Evolutionary conservation across 2,888 invertebrate genomes (phyloP).

Genomic region (Cryptocephalus primarius): DNA sequence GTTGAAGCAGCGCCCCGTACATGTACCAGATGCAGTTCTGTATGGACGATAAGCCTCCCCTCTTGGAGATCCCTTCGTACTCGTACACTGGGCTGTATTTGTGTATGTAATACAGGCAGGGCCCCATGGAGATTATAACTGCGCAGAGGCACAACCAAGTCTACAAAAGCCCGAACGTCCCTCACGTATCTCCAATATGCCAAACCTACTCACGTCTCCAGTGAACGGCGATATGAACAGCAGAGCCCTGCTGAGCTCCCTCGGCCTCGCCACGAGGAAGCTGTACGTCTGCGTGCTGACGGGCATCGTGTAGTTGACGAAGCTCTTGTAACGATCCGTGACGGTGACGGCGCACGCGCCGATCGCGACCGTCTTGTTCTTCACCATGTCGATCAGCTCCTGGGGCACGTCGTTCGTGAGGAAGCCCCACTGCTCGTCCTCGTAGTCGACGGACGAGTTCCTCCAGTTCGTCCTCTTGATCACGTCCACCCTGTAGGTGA

Average conservation of each 20-base stretch:
- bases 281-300: constrained; percentile 71
- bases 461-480: constrained; percentile 11
- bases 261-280: constrained; percentile 67
- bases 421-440: constrained; percentile 1
- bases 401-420: constrained; percentile 11
- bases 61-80: constrained; percentile 44
- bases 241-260: constrained; percentile 69
- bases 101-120: constrained; percentile 63
- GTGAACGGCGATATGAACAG: constrained; percentile 78
- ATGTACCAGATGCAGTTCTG: constrained; percentile 78
- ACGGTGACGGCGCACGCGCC: constrained; percentile 51
- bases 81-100: constrained; percentile 62
- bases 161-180: constrained; percentile 37
- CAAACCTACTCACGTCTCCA: constrained; percentile 43
- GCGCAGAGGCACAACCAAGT: constrained; percentile 72
- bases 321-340: constrained; percentile 37
- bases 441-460: constrained; percentile 1
- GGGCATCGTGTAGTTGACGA: constrained; percentile 67
- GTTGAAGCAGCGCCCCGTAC: constrained; percentile 77
- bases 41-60: constrained; percentile 48
- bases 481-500: constrained; percentile 49
- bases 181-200: background rate
- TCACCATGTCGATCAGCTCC: constrained; percentile 40
- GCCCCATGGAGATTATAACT: constrained; percentile 67
- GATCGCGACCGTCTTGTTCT: constrained; percentile 42